These are phyloP conservation scores for Cepaea hortensis DNA, from an alignment of 2,888 invertebrate genomes.

Conservation along the genomic window DNA sequence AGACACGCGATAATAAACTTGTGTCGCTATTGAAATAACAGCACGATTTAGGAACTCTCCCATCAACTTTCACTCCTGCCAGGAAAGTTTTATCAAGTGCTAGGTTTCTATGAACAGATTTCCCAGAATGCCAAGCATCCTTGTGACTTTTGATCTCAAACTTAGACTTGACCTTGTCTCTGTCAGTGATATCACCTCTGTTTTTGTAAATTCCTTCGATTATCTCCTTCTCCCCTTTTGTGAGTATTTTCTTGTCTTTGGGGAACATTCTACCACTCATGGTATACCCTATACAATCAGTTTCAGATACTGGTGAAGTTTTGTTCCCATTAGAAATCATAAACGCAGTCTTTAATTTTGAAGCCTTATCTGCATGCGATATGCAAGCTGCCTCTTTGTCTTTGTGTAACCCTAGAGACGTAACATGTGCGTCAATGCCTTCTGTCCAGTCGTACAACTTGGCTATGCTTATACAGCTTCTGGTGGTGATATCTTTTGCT, in stretches of 20 bases:
- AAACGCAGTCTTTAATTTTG: too few species aligned
- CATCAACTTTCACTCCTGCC: slow-evolving; percentile 7
- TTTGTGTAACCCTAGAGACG: slow-evolving; percentile 54
- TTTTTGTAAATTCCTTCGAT: slow-evolving; percentile 69
- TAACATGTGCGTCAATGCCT: slow-evolving; percentile 53
- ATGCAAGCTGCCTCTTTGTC: slow-evolving; percentile 62
- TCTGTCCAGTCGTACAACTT: slow-evolving; percentile 67
- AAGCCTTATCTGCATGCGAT: slow-evolving; percentile 1
- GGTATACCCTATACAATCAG: slow-evolving; percentile 44
- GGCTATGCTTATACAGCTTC: slow-evolving; percentile 63
- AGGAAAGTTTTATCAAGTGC: background rate
- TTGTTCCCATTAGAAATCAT: background rate
- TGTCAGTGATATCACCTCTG: slow-evolving; percentile 58
- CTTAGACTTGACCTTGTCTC: slow-evolving; percentile 41
- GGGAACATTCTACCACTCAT: slow-evolving; percentile 66
- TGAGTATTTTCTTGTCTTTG: slow-evolving; percentile 65
- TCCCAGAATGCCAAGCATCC: slow-evolving; percentile 67
- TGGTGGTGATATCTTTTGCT: slow-evolving; percentile 50
- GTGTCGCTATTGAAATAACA: background rate
- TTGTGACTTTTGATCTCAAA: slow-evolving; percentile 61
- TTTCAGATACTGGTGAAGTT: background rate
- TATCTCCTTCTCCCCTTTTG: slow-evolving; percentile 69
- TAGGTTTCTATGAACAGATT: slow-evolving; percentile 18
- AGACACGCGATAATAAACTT: background rate
- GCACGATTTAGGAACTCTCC: background rate